These are phyloP conservation scores for Campylomormyrus numenius DNA, from an alignment of 2,113 vertebrate species.

Conservation along the genomic window DNA sequence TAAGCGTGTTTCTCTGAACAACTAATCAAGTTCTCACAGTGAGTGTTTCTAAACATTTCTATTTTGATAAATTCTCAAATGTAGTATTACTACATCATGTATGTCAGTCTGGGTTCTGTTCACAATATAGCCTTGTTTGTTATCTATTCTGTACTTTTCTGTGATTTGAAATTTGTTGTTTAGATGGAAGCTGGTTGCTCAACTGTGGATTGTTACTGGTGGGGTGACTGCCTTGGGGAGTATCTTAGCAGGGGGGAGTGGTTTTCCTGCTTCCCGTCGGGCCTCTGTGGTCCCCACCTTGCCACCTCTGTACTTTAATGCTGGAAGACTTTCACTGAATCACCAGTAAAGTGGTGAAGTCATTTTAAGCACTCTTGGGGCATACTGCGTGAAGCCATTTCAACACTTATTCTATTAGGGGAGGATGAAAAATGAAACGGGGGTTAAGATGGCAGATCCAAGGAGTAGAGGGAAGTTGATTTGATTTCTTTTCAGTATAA, in stretches of 20 bases:
- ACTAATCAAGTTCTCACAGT: background rate
- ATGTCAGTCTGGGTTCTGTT: background rate
- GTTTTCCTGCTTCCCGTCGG: background rate
- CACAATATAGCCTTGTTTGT: background rate
- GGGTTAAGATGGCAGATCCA: background rate
- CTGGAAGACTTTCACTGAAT: background rate
- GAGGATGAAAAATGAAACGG: background rate
- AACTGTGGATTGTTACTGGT: background rate
- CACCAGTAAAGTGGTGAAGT: background rate
- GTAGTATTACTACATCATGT: background rate
- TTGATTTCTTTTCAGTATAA: background rate
- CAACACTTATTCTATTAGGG: background rate
- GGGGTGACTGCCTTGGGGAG: background rate
- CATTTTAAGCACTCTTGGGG: background rate
- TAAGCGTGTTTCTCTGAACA: background rate
- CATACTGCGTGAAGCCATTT: background rate
- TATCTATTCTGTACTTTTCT: background rate
- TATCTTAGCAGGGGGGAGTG: background rate
- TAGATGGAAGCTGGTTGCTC: background rate
- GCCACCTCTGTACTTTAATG: background rate
- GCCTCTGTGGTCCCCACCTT: background rate
- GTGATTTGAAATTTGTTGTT: background rate
- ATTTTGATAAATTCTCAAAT: background rate
- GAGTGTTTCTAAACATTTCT: background rate
- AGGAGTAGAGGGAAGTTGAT: background rate